Evolutionary conservation across 2,888 invertebrate species (phyloP).

Genomic region (Pycnomerus fuliginosus): DNA sequence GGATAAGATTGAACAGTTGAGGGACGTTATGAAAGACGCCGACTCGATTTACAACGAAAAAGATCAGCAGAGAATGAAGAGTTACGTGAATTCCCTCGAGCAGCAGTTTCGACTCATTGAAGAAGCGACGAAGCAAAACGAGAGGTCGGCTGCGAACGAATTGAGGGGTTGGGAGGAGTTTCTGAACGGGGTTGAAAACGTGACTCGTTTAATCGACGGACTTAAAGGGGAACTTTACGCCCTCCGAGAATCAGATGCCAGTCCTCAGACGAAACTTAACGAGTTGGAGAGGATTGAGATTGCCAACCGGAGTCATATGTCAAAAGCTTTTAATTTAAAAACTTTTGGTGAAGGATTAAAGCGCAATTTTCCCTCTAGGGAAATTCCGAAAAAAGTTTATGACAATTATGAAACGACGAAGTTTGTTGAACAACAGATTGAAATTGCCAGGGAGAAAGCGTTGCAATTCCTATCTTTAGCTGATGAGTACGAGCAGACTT

Average conservation of each 20-base stretch:
- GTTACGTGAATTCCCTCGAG: slow-evolving; percentile 61
- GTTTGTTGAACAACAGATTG: slow-evolving; percentile 68
- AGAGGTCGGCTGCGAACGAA: slow-evolving; percentile 59
- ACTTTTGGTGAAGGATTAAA: slow-evolving; percentile 63
- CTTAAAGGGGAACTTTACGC: slow-evolving; percentile 58
- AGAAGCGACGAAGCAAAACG: slow-evolving; percentile 63
- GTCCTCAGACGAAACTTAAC: slow-evolving; percentile 67
- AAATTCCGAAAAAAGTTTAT: slow-evolving; percentile 68
- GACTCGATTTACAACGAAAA: slow-evolving; percentile 54
- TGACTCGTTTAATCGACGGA: slow-evolving; percentile 56
- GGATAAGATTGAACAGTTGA: slow-evolving; percentile 65
- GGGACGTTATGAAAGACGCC: slow-evolving; percentile 57
- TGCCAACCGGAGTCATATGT: slow-evolving; percentile 63
- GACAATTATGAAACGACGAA: slow-evolving; percentile 66
- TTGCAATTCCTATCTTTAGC: slow-evolving; percentile 73
- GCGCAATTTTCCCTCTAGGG: slow-evolving; percentile 68
- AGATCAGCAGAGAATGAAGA: slow-evolving; percentile 54
- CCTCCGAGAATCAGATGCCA: slow-evolving; percentile 62
- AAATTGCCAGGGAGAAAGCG: slow-evolving; percentile 72
- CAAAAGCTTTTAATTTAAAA: slow-evolving; percentile 63
- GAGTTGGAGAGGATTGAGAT: slow-evolving; percentile 70
- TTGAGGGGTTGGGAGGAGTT: slow-evolving; percentile 73
- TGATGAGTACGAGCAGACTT: slow-evolving; percentile 85
- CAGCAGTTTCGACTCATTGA: slow-evolving; percentile 71
- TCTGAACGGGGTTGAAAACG: slow-evolving; percentile 61